phyloP scores from a whole-genome alignment of 64 coral and sea anemone species.

The Platygyra sinensis region DNA sequence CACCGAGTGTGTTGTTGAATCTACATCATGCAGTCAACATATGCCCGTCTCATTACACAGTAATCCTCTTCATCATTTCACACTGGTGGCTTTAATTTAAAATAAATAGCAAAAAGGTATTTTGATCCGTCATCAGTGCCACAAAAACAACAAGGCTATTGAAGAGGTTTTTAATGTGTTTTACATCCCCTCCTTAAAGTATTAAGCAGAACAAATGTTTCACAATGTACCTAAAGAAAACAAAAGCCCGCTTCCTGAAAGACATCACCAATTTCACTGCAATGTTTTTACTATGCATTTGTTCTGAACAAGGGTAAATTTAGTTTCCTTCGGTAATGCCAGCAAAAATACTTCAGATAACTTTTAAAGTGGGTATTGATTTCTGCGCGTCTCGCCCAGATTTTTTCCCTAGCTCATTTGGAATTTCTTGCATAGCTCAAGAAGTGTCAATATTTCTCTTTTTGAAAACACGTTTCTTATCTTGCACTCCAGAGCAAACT shows the following conservation, averaged over 20 bases:
- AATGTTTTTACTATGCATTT: not conserved
- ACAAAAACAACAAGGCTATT: not conserved
- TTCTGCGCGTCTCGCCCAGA: constrained; percentile 20
- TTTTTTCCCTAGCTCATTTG: not conserved
- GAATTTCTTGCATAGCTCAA: constrained; percentile 16
- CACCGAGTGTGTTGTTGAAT: not conserved
- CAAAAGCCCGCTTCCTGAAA: not conserved
- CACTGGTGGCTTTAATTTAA: not conserved
- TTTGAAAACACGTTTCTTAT: not conserved
- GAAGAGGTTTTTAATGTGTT: constrained; percentile 6
- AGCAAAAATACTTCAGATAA: not conserved
- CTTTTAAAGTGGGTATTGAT: constrained; percentile 1
- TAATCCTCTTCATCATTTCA: not conserved
- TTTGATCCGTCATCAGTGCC: not conserved
- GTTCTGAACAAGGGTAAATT: not conserved
- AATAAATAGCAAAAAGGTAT: constrained; percentile 6
- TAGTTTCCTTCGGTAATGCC: not conserved
- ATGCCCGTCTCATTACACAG: not conserved
- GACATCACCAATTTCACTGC: not conserved
- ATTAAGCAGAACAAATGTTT: not conserved
- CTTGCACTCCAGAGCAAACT: constrained; percentile 1
- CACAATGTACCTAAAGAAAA: not conserved
- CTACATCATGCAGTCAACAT: not conserved
- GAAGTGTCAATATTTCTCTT: not conserved
- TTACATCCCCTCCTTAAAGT: not conserved